phyloP scores from a whole-genome alignment of 2,797 vertebrate species.

The Champsocephalus gunnari region DNA sequence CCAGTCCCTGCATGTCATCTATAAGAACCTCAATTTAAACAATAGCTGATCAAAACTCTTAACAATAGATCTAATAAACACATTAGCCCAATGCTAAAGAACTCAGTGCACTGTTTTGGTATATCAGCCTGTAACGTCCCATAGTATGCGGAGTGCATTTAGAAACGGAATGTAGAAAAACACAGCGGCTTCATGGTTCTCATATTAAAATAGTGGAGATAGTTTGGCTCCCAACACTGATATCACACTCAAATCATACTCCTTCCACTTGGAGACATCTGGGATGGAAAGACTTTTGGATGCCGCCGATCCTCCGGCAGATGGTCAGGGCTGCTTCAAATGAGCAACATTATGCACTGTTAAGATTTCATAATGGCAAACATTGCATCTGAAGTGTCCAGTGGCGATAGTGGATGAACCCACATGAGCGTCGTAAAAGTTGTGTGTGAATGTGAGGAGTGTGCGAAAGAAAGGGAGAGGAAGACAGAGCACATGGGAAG shows the following conservation, averaged over 20 bases:
- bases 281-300: constrained; percentile 32
- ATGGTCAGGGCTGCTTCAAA: constrained; percentile 16
- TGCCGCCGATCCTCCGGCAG: constrained; percentile 28
- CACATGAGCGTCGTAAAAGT: constrained; percentile 49
- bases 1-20: not conserved
- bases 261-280: constrained; percentile 45
- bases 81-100: not conserved
- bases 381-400: constrained; percentile 23
- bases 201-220: constrained; percentile 29
- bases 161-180: constrained; percentile 1
- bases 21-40: not conserved
- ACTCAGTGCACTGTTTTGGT: not conserved
- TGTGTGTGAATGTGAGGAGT: constrained; percentile 37
- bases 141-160: not conserved
- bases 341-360: constrained; percentile 4
- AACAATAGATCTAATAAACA: not conserved
- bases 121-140: not conserved
- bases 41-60: not conserved
- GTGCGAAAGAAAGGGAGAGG: constrained; percentile 21
- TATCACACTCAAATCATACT: constrained; percentile 32
- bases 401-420: not conserved
- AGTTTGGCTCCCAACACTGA: constrained; percentile 14
- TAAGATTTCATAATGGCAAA: constrained; percentile 13
- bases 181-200: constrained; percentile 1
- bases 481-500: constrained; percentile 55